These are phyloP conservation scores for Astyanax mexicanus DNA, from an alignment of 2,797 vertebrate genomes.

Conservation along the genomic window DNA sequence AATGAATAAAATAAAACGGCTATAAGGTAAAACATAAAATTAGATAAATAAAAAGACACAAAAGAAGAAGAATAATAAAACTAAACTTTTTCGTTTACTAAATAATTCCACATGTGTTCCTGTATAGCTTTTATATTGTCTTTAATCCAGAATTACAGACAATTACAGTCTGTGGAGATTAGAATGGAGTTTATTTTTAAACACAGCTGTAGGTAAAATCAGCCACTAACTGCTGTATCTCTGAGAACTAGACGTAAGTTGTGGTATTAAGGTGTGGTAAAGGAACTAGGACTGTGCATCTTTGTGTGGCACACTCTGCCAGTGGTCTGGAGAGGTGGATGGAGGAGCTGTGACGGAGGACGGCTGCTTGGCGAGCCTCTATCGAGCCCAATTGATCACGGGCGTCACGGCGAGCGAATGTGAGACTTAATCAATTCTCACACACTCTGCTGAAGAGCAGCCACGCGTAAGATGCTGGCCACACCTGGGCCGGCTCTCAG, in stretches of 20 bases:
- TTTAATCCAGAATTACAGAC: no score
- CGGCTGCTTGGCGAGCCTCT: slow-evolving; percentile 37
- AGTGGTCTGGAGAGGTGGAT: slow-evolving; percentile 62
- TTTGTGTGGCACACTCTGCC: slow-evolving; percentile 39
- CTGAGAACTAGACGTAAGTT: neutral
- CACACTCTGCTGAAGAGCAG: slow-evolving; percentile 34
- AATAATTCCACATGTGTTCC: no score
- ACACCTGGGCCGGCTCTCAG: neutral
- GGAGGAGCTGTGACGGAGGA: slow-evolving; percentile 25
- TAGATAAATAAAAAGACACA: no score
- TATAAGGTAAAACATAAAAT: no score
- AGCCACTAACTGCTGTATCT: no score
- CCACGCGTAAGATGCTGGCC: neutral
- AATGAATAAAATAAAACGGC: no score
- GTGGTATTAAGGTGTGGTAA: neutral
- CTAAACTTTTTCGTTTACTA: no score
- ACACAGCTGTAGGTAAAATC: no score
- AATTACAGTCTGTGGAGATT: no score
- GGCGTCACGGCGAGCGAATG: slow-evolving; percentile 35
- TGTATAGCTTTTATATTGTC: no score
- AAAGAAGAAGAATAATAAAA: no score
- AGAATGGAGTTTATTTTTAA: no score
- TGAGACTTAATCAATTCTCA: slow-evolving; percentile 52
- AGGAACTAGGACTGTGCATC: neutral
- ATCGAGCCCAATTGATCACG: slow-evolving; percentile 44